These are phyloP conservation scores for Penaeus vannamei DNA, from an alignment of 1,140 invertebrate genomes.

Conservation along the genomic window DNA sequence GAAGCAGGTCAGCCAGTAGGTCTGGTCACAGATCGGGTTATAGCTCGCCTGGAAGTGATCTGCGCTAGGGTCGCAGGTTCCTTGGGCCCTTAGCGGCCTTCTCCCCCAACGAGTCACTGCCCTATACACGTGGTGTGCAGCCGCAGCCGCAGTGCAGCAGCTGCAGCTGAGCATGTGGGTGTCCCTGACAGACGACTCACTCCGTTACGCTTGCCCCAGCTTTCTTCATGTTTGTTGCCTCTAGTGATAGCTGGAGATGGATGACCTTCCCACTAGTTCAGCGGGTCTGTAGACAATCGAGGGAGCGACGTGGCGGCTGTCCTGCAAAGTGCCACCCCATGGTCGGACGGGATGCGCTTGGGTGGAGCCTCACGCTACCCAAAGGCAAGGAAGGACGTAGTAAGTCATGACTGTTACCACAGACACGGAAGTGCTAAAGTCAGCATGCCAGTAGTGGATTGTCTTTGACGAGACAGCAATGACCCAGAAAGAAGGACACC, in stretches of 20 bases:
- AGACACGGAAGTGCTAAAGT: too few relatives aligned
- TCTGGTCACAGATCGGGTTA: slow-evolving; percentile 68
- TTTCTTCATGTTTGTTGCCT: slow-evolving; percentile 63
- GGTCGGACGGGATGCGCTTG: slow-evolving; percentile 12
- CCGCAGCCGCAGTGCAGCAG: slow-evolving; percentile 46
- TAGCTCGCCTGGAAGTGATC: slow-evolving; percentile 68
- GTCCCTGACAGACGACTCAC: slow-evolving; percentile 58
- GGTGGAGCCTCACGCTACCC: slow-evolving; percentile 14
- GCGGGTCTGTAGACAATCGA: slow-evolving; percentile 52
- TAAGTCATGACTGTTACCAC: too few relatives aligned
- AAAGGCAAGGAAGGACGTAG: background rate
- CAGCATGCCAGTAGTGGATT: too few relatives aligned
- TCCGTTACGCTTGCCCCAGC: slow-evolving; percentile 61
- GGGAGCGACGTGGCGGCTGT: slow-evolving; percentile 49
- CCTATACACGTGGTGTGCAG: slow-evolving; percentile 56
- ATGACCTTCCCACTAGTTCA: slow-evolving; percentile 41
- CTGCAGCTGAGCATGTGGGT: slow-evolving; percentile 53
- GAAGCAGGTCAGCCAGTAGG: slow-evolving; percentile 68
- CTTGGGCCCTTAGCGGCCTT: slow-evolving; percentile 40
- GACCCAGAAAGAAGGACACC: slow-evolving; percentile 34
- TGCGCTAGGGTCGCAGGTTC: slow-evolving; percentile 60
- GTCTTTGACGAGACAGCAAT: too few relatives aligned
- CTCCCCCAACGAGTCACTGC: slow-evolving; percentile 61
- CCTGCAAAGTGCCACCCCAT: slow-evolving; percentile 49
- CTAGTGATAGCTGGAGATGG: slow-evolving; percentile 58